Evolutionary conservation across 2,113 vertebrate genomes (phyloP).

Genomic region (Dolichotis patagonum): DNA sequence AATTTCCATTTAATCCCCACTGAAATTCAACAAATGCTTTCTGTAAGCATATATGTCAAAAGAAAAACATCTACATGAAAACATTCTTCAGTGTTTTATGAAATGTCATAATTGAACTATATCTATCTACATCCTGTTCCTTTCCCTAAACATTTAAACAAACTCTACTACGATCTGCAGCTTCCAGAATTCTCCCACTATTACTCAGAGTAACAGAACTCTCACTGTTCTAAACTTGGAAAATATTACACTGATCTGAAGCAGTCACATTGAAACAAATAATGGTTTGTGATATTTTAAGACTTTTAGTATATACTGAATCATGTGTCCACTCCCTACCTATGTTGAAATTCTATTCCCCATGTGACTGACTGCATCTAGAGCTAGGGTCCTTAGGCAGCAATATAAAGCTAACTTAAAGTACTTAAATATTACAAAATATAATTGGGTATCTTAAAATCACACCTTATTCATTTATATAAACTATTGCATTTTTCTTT

Average conservation of each 20-base stretch:
- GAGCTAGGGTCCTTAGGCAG: neutral
- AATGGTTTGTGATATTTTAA: neutral
- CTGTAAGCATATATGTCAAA: neutral
- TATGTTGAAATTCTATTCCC: neutral
- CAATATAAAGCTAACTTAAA: neutral
- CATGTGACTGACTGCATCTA: neutral
- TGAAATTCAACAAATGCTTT: neutral
- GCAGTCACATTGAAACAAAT: neutral
- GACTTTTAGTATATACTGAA: neutral
- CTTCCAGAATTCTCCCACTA: neutral
- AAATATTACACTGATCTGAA: neutral
- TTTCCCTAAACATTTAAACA: neutral
- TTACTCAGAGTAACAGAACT: neutral
- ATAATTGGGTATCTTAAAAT: neutral
- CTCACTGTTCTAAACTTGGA: neutral
- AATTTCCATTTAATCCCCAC: neutral
- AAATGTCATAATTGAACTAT: neutral
- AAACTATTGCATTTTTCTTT: neutral
- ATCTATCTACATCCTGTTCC: neutral
- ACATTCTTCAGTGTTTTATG: neutral
- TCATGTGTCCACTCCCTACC: neutral
- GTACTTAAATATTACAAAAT: neutral
- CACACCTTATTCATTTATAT: neutral
- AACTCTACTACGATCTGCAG: neutral
- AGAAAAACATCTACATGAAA: neutral